Evolutionary conservation across 1,140 invertebrate species (phyloP), one percentile per base, ranked within the genome.

Genomic region (Acyrthosiphon pisum): DNA sequence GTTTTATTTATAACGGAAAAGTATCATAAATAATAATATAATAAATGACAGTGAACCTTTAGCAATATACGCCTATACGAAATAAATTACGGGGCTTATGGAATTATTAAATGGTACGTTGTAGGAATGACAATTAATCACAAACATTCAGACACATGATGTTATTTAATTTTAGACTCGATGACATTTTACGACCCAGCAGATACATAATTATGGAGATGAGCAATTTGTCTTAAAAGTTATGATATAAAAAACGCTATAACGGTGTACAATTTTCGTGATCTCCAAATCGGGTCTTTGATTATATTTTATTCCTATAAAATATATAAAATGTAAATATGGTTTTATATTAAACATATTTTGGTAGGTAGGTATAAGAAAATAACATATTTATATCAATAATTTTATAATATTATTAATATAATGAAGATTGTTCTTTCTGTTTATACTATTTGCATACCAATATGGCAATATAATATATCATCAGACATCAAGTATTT

Each of bases 161-260:
- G 41, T 23, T 41, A 46, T 44, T 86, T 86, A 86, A 86, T 86
- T 86, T 48, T 88, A 88, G 86, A 88, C 26, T 50, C 46, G 6
- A 48, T 35, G 86, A 88, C 46, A 48, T 88, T 48, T 20, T 48
- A 48, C 35, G 18, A 20, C 30, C 46, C 26, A 88, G n/a, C 2
- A n/a, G 30, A 88, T 50, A 48, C n/a, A 48, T 53, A 22, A 23
- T 35, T 88, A 88, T 50, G 44, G 7, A 41, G 23, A 26, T 26
- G 37, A 11, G 83, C 41, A 41, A 84, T 84, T 84, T 83, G 81
- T 83, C 81, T 83, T 23, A 14, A 30, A 60, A 60, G 26, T 30
- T 18, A n/a, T n/a, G 14, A 68, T 11, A 18, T 37, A 35, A 83
- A 83, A 83, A 83, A 23, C 0, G 6, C 1, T 83, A 23, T 37